These are phyloP conservation scores for Cyclophora punctaria DNA, from an alignment of 2,888 invertebrate species.

Conservation along the genomic window DNA sequence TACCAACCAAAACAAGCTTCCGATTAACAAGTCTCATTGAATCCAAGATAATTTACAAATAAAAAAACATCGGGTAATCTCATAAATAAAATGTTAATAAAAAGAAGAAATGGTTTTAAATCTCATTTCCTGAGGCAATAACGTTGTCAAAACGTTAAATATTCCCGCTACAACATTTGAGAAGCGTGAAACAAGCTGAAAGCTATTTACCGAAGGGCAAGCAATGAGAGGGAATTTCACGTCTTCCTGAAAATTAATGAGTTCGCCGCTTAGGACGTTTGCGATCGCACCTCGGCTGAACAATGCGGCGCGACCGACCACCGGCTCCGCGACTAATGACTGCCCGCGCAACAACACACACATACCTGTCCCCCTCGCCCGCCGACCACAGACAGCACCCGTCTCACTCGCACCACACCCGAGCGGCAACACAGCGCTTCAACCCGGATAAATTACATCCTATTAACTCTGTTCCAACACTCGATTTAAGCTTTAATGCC, in stretches of 20 bases:
- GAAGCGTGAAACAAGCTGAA: conserved; percentile 46
- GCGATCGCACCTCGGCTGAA: conserved; percentile 56
- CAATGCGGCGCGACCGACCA: conserved; percentile 47
- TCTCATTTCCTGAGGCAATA: conserved; percentile 8
- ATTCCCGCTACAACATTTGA: conserved; percentile 14
- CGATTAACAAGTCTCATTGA: too few relatives aligned
- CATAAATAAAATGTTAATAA: not conserved
- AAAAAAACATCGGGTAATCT: not conserved
- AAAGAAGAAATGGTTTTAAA: not conserved
- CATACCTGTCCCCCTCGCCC: conserved; percentile 43
- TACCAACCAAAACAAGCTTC: too few relatives aligned
- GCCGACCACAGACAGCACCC: conserved; percentile 14
- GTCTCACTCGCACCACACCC: conserved; percentile 56
- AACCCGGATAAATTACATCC: conserved; percentile 73
- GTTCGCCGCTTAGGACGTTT: conserved; percentile 64
- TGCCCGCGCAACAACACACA: conserved; percentile 50
- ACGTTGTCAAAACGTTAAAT: conserved; percentile 12
- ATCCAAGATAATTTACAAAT: too few relatives aligned
- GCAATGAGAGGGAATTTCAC: conserved; percentile 58
- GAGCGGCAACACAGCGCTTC: conserved; percentile 67
- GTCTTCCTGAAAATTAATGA: conserved; percentile 73
- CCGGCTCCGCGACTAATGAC: conserved; percentile 57
- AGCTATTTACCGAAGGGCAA: conserved; percentile 54
- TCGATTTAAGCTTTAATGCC: conserved; percentile 70
- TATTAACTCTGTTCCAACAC: conserved; percentile 67